phyloP scores from a whole-genome alignment of 2,113 vertebrate genomes.

The Colossoma macropomum region DNA sequence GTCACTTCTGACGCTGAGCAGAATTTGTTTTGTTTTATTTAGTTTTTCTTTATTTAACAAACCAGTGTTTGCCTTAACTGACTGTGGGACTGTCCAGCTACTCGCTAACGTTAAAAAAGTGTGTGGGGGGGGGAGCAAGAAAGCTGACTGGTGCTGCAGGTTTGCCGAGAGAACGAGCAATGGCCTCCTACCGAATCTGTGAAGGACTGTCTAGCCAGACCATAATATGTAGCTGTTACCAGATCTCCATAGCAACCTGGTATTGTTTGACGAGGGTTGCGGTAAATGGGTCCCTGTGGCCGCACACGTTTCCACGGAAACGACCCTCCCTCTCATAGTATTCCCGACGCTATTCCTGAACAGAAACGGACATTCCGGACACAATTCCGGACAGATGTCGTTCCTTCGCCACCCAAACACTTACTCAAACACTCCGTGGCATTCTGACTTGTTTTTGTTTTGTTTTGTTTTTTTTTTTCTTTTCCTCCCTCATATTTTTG shows the following conservation, averaged over 20 bases:
- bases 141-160: constrained; percentile 59
- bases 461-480: constrained; percentile 63
- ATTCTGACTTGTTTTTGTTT: constrained; percentile 67
- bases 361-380: constrained; percentile 68
- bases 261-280: constrained; percentile 69
- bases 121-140: constrained; percentile 55
- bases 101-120: constrained; percentile 72
- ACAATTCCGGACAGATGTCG: constrained; percentile 69
- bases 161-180: constrained; percentile 44
- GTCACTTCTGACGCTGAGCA: constrained; percentile 36
- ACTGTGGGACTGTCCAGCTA: constrained; percentile 79
- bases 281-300: constrained; percentile 61
- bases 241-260: constrained; percentile 76
- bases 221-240: constrained; percentile 81
- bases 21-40: constrained; percentile 47
- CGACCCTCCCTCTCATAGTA: constrained; percentile 46
- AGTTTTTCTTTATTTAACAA: constrained; percentile 70
- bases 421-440: constrained; percentile 78
- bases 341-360: constrained; percentile 70
- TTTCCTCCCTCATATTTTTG: constrained; percentile 54
- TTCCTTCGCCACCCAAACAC: constrained; percentile 64
- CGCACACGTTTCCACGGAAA: constrained; percentile 41
- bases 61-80: constrained; percentile 76
- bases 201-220: constrained; percentile 78
- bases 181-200: constrained; percentile 77